Evolutionary conservation across 2,113 vertebrate genomes (phyloP), one percentile per base, ranked within the genome.

Genomic region (Gnathonemus longibarbis): DNA sequence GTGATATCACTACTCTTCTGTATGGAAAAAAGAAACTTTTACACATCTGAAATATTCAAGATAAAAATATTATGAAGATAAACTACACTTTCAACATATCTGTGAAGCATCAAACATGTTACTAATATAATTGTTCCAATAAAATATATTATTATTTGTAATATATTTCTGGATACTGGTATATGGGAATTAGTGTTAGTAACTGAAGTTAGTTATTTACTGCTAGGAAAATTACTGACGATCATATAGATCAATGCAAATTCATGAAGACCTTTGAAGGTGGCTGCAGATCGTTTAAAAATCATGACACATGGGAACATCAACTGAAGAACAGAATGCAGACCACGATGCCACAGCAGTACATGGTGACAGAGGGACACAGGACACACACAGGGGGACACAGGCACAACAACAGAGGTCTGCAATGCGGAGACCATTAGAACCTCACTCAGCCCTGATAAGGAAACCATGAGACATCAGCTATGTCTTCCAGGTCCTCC

Each of bases 291-390:
- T 92, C 93, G 92, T 80, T 80, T 94, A 94, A 89, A 91, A 93
- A 92, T 19, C 24, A 84, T 88, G 58, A 84, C 90, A 93, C 92
- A 93, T 93, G 91, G 90, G 91, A 93, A 91, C 93, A 93, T 93
- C 91, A 93, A 89, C 11, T 46, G 21, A 89, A 50, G 52, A 90
- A 95, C 92, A 94, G 90, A 10, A 91, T 66, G 53, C 58, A 93
- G 84, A 93, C 6, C 70, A 92, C 4, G 92, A 46, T 84, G 42
- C 45, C 87, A 58, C 9, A 66, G 53, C 39, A 42, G n/a, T 42
- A 45, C 74, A 80, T 35, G 31, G 52, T 62, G 48, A 31, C 2
- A 48, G 11, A 31, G 91, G 94, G 62, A 94, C 86, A 84, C 48
- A 88, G 31, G 84, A 91, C 89, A 89, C 27, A 89, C 31, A 89